phyloP scores from a whole-genome alignment of 1,140 invertebrate genomes.

The Epicauta chinensis region DNA sequence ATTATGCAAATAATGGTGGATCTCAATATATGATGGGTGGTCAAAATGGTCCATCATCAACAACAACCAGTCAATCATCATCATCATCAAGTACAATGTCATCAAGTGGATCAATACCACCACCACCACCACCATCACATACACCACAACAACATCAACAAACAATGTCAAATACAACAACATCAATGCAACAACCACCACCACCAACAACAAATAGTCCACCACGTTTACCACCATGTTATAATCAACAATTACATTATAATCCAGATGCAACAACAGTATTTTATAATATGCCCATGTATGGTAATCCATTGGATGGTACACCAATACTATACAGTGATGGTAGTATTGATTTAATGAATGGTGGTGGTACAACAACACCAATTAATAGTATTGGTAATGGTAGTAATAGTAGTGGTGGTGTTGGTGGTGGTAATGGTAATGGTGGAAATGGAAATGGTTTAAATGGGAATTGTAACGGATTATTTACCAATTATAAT shows the following conservation, averaged over 20 bases:
- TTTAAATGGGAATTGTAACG: too few relatives aligned
- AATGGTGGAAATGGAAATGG: too few relatives aligned
- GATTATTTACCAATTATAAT: constrained; percentile 1
- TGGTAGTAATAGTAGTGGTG: neutral
- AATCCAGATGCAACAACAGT: constrained; percentile 21
- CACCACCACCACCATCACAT: too few relatives aligned
- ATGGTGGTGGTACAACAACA: neutral
- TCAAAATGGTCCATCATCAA: constrained; percentile 18
- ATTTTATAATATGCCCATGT: constrained; percentile 36
- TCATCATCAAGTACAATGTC: neutral
- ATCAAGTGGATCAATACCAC: too few relatives aligned
- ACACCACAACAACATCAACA: too few relatives aligned
- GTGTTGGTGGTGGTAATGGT: too few relatives aligned
- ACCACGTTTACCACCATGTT: constrained; percentile 20
- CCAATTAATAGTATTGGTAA: neutral
- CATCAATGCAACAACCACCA: neutral
- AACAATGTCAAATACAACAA: neutral
- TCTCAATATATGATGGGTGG: constrained; percentile 30
- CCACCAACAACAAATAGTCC: neutral
- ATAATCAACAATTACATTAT: constrained; percentile 24
- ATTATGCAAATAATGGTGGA: constrained; percentile 33
- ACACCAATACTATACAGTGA: constrained; percentile 16
- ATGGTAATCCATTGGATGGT: constrained; percentile 27
- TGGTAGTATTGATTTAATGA: neutral
- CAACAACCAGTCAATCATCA: too few relatives aligned